Evolutionary conservation across 1,140 invertebrate species (phyloP).

Genomic region (Heliothis virescens): DNA sequence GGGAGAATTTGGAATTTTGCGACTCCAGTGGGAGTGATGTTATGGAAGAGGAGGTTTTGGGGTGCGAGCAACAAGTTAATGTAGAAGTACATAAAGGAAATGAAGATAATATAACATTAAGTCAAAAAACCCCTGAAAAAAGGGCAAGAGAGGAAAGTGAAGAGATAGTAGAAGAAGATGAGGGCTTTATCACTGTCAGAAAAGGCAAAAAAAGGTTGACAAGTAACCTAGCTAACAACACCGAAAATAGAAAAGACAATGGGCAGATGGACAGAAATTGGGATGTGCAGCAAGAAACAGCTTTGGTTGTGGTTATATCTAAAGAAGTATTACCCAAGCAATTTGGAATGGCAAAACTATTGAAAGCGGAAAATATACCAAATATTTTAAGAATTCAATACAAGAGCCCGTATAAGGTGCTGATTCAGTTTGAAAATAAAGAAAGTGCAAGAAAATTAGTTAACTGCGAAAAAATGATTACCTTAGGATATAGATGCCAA

Average conservation of each 20-base stretch:
- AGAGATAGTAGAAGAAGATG: constrained; percentile 25
- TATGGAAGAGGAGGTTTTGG: not conserved
- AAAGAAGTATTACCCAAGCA: constrained; percentile 35
- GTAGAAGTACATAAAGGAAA: not conserved
- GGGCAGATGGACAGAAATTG: not conserved
- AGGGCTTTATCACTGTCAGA: not conserved
- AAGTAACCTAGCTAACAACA: not conserved
- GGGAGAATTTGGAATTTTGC: constrained; percentile 27
- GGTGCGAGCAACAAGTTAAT: constrained; percentile 1
- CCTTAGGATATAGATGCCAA: not conserved
- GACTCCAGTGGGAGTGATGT: constrained; percentile 28
- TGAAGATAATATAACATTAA: not conserved
- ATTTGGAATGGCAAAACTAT: constrained; percentile 42
- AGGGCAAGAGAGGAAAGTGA: constrained; percentile 20
- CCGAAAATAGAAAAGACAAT: not conserved
- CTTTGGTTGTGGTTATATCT: not conserved
- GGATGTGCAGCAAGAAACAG: not conserved
- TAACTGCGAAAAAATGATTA: not conserved
- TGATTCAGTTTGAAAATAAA: not conserved
- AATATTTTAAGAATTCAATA: constrained; percentile 28
- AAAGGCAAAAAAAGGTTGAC: not conserved
- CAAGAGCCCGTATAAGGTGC: not conserved
- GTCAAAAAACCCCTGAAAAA: constrained; percentile 2
- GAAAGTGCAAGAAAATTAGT: not conserved
- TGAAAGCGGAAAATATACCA: constrained; percentile 37